Percentiles rank a stretch among this genome's conserved stretches.
Conservation (phyloP, 2,797 vertebrate species). For the Urocyon cinereoargenteus region DNA sequence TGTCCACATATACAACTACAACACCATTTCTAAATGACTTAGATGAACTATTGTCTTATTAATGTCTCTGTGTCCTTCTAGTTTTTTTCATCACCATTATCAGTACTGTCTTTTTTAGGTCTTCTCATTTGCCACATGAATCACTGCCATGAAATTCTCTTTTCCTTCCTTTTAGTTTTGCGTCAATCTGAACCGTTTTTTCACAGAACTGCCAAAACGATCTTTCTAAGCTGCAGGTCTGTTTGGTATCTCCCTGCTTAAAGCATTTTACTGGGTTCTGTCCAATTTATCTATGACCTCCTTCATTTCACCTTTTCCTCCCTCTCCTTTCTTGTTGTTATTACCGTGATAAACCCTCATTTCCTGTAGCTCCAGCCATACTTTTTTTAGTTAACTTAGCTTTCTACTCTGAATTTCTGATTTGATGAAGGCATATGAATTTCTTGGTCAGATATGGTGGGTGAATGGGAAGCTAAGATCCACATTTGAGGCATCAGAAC, state of each 20-base stretch:
- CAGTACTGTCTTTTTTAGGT: background rate
- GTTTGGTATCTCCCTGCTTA: background rate
- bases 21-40: background rate
- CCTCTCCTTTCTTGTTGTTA: background rate
- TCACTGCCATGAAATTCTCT: background rate
- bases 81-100: background rate
- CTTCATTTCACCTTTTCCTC: too few relatives aligned
- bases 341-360: background rate
- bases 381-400: background rate
- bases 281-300: background rate
- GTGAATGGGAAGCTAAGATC: background rate
- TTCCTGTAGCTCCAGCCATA: background rate
- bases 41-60: background rate
- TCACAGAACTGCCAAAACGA: background rate
- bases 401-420: background rate
- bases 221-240: background rate
- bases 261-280: background rate
- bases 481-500: background rate
- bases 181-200: background rate
- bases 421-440: background rate
- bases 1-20: background rate
- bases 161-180: background rate
- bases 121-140: background rate
- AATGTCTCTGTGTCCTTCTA: background rate
- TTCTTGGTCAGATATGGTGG: background rate